Conservation (phyloP, 2,888 invertebrate genomes). For the Aleiodes alternator region DNA sequence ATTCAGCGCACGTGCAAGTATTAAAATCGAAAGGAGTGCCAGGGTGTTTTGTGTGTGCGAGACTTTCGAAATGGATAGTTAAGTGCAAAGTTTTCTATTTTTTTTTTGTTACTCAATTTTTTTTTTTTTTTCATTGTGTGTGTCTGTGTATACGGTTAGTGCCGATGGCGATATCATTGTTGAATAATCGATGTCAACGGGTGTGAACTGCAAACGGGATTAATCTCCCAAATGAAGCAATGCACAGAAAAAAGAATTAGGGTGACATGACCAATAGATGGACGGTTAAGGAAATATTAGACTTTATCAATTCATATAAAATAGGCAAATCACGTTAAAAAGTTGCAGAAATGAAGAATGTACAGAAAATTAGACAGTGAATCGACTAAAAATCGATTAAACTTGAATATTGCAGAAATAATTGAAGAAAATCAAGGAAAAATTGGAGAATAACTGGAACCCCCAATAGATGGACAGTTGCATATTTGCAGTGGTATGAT, state of each 20-base stretch:
- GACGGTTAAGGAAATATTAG: no score
- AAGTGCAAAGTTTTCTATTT: constrained; percentile 13
- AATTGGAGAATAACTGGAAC: no score
- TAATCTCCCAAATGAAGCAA: constrained; percentile 21
- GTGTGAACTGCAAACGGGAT: constrained; percentile 24
- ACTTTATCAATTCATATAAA: no score
- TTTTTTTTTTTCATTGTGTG: background rate
- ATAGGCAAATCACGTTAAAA: no score
- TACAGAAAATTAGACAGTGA: no score
- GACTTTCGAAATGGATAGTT: constrained; percentile 32
- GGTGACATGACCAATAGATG: no score
- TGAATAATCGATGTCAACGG: constrained; percentile 29
- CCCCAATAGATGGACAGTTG: no score
- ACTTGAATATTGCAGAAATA: no score
- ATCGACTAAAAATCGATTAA: no score
- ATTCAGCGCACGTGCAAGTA: constrained; percentile 40
- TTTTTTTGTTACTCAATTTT: background rate
- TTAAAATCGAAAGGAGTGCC: constrained; percentile 47
- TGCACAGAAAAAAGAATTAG: background rate
- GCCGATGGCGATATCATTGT: constrained; percentile 4
- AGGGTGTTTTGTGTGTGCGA: constrained; percentile 20
- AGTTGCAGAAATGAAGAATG: no score
- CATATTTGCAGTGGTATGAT: no score
- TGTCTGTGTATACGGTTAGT: background rate
- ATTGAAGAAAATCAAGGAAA: no score